Base-by-base conservation (phyloP, 2,888 invertebrate species). In the Lepidocyrtoides sp. region DNA sequence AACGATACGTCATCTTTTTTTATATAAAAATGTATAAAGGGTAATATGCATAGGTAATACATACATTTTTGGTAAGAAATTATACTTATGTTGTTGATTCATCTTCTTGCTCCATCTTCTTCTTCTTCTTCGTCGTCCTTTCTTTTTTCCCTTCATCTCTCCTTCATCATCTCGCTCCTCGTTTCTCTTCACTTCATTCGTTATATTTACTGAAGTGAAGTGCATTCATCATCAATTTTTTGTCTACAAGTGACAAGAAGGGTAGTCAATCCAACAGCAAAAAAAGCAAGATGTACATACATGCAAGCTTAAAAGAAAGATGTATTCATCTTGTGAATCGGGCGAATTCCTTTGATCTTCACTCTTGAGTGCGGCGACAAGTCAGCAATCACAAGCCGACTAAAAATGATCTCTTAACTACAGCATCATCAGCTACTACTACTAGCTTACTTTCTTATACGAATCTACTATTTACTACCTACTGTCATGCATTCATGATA, bases 191-290 rank as follows among this genome's bases (percentile, higher is more conserved):
- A 91, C 91, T 91, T 91, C 84, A 88, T 91, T 91, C 88, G 91
- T 91, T 91, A 91, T 91, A 91, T 91, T 91, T 91, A 84, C 91
- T 88, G 88, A 91, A 91, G 75, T 91, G 94, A 92, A 93, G 92
- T 92, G 93, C 93, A 93, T 92, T 93, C 93, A 94, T 93, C 93
- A 93, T 93, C 92, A 93, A 91, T 93, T 94, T 93, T 94, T 93
- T 92, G 93, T 91, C 85, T 87, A 87, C 91, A 92, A 94, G 93
- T 94, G 94, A 94, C 93, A 93, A 92, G 93, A 93, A 92, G 92
- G 93, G 93, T 93, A 92, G 92, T 93, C 91, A 91, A 92, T 90
- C 69, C 79, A 91, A 48, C 91, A 88, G 91, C 72, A 77, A 93
- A 91, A n/a, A 91, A 87, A 36, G 83, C 60, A 84, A 88, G 83